Evolutionary conservation across 2,113 vertebrate genomes (phyloP).

Genomic region (Tor tambroides): DNA sequence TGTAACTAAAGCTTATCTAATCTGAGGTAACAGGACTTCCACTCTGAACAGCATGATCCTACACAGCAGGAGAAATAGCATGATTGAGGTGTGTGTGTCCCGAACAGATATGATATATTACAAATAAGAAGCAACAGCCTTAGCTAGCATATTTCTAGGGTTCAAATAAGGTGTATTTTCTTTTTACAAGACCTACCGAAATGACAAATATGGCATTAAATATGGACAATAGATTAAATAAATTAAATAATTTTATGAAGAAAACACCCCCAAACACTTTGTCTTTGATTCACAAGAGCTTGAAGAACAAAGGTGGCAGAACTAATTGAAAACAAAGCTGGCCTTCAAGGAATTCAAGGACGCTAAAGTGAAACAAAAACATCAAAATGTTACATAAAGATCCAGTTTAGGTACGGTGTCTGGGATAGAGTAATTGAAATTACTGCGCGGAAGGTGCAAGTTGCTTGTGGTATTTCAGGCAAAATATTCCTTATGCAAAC

Average conservation of each 20-base stretch:
- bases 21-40: constrained; percentile 13
- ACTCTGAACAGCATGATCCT: background rate
- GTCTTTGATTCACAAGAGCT: background rate
- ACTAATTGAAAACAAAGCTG: constrained; percentile 10
- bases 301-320: background rate
- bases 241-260: background rate
- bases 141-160: background rate
- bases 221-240: background rate
- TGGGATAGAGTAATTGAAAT: constrained; percentile 7
- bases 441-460: background rate
- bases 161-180: background rate
- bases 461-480: background rate
- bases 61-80: background rate
- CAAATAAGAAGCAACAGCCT: background rate
- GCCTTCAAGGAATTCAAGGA: constrained; percentile 14
- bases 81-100: background rate
- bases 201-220: background rate
- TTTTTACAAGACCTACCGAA: background rate
- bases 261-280: background rate
- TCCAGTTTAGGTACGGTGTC: background rate
- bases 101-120: background rate
- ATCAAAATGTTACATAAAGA: constrained; percentile 29
- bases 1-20: constrained; percentile 17
- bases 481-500: background rate
- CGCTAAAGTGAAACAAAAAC: constrained; percentile 17